Evolutionary conservation across 2,113 vertebrate species (phyloP).

Genomic region (Scartelaos histophorus): DNA sequence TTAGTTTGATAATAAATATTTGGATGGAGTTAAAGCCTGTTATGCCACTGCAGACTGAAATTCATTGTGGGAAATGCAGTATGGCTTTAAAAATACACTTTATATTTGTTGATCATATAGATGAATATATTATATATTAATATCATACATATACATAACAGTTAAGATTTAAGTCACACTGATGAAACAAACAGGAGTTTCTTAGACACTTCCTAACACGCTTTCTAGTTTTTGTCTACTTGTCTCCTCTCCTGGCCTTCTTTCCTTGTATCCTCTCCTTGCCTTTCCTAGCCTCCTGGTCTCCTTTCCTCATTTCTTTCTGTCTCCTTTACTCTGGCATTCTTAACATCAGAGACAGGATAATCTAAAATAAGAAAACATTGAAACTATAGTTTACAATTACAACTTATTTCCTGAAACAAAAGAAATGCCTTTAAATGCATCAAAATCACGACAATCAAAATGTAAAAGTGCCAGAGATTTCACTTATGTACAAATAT

Average conservation of each 20-base stretch:
- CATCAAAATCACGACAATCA: neutral
- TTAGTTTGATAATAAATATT: no score
- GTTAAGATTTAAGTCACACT: neutral
- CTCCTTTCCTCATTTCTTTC: neutral
- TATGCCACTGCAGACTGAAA: neutral
- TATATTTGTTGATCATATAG: neutral
- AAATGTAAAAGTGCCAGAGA: neutral
- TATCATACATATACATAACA: neutral
- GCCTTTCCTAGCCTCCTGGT: no score
- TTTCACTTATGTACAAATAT: neutral
- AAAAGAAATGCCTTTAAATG: neutral
- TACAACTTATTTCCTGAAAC: neutral
- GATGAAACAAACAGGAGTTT: neutral
- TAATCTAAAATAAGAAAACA: neutral
- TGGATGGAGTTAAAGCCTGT: neutral
- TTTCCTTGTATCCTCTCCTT: neutral
- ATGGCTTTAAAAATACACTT: neutral
- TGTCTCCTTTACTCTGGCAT: neutral
- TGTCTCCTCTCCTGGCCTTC: neutral
- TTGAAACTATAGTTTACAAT: neutral
- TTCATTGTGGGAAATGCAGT: constrained; percentile 2
- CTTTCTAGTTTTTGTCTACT: neutral
- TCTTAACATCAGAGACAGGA: neutral
- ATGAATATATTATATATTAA: neutral
- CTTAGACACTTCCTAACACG: neutral